phyloP scores from a whole-genome alignment of 2,797 vertebrate species.

The Limosa lapponica region DNA sequence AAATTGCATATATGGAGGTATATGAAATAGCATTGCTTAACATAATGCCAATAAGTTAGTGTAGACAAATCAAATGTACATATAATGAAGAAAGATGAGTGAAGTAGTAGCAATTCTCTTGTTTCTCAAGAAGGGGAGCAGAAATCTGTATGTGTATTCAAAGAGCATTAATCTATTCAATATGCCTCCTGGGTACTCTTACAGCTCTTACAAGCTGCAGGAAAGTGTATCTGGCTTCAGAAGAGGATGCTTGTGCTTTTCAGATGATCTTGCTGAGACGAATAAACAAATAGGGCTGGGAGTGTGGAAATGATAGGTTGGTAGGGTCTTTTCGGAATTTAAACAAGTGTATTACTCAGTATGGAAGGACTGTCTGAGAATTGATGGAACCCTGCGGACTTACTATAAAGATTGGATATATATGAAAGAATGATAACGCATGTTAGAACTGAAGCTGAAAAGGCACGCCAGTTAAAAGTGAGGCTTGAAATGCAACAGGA shows the following conservation, averaged over 20 bases:
- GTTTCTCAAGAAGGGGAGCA: conserved; percentile 25
- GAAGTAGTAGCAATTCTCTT: neutral
- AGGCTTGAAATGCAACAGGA: conserved; percentile 56
- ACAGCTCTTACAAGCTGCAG: conserved; percentile 20
- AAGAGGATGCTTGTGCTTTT: conserved; percentile 45
- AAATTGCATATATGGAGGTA: neutral
- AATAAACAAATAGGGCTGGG: conserved; percentile 64
- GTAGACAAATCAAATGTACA: neutral
- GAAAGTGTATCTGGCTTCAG: conserved; percentile 8
- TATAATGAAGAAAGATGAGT: neutral
- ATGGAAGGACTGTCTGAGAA: conserved; percentile 34
- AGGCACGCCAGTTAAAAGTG: conserved; percentile 20
- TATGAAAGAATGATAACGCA: conserved; percentile 23
- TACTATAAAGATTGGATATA: conserved; percentile 11
- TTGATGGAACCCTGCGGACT: conserved; percentile 27
- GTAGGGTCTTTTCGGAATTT: conserved; percentile 51
- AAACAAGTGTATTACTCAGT: conserved; percentile 47
- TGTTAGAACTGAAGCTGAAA: conserved; percentile 47
- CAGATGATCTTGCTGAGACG: conserved; percentile 6
- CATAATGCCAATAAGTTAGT: neutral
- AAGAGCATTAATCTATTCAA: conserved; percentile 25
- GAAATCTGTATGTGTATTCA: conserved; percentile 33
- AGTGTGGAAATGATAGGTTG: conserved; percentile 34
- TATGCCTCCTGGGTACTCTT: conserved; percentile 34
- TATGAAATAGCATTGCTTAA: neutral